Evolutionary conservation across 2,113 vertebrate genomes (phyloP), one percentile per base, ranked within the genome.

Genomic region (Nyctibius bracteatus): DNA sequence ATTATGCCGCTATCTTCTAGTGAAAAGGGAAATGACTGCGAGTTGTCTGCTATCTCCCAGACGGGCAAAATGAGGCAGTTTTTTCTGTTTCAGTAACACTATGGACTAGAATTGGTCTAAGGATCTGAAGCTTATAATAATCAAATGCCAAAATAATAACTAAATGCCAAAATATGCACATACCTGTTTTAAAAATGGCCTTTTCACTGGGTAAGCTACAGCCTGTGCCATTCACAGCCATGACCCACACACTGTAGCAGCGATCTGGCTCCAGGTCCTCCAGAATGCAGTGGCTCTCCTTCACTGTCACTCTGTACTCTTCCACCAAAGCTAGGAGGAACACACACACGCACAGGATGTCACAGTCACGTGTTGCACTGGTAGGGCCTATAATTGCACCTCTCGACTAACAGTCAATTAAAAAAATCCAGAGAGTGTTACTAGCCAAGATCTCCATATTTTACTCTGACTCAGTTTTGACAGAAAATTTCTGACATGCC

Each of bases 251-350:
- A 75, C 99, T 98, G 96, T 99, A 99, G 74, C 96, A 98, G 94
- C 75, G 98, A 95, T 99, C 99, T 43, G 99, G 98, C 70, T 99
- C 99, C 95, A 99, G 94, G 86, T 99, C 99, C 96, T 99, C 99
- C 97, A 99, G 98, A 81, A 98, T 98, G 86, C 99, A 99, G 96
- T 98, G 99, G 93, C 99, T 99, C 97, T 99, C 99, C 94, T 99
- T 99, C 96, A 99, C 99, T 0, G 99, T 99, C 88, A 99, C 98
- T 83, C 99, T 98, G 97, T 99, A 99, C 96, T 99, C 99, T 97
- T 99, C 99, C 27, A 99, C 98, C 85, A 99, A 95, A 35, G 97
- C 99, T 99, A 88, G 28, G 39, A 92, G 35, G 90, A 98, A 91
- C 67, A 94, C 31, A 95, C 14, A 81, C 57, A 73, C 0, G 2